A percentile compares a stretch with the other conserved stretches of the same genome.
Conservation (phyloP, 1,140 invertebrate species). For the Helicoverpa zea region DNA sequence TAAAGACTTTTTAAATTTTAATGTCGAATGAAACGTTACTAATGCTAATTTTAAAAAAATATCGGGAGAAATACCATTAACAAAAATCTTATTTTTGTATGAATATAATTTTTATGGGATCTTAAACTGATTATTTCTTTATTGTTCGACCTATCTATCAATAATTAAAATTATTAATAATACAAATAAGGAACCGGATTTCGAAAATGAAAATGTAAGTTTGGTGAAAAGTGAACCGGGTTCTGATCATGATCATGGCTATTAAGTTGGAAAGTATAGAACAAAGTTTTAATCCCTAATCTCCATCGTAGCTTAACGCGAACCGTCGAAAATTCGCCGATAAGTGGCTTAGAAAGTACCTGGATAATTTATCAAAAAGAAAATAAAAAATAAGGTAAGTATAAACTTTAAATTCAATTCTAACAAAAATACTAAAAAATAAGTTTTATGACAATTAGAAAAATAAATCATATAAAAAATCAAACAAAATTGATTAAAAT, state of each 20-base stretch:
- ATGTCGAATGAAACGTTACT: too few relatives aligned
- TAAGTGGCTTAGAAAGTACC: neutral
- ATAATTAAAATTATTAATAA: too few relatives aligned
- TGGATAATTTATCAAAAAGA: neutral
- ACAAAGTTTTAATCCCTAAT: conserved; percentile 15
- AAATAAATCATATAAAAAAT: neutral
- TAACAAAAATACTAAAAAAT: neutral
- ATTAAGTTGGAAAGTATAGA: neutral
- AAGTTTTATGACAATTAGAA: neutral
- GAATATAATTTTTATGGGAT: too few relatives aligned
- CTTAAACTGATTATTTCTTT: too few relatives aligned
- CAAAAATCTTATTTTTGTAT: too few relatives aligned
- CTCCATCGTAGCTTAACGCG: neutral
- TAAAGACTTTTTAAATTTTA: too few relatives aligned
- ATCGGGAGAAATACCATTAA: too few relatives aligned
- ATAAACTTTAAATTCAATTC: neutral
- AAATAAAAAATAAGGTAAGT: neutral
- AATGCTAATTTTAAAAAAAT: too few relatives aligned
- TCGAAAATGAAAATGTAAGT: too few relatives aligned
- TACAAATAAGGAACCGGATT: too few relatives aligned
- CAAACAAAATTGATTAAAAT: neutral
- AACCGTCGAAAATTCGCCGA: neutral
- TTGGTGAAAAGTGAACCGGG: too few relatives aligned
- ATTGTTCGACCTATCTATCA: too few relatives aligned
- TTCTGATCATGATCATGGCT: conserved; percentile 2